Base-by-base conservation (phyloP, 2,888 invertebrate genomes). In the Cataglyphis albicans region DNA sequence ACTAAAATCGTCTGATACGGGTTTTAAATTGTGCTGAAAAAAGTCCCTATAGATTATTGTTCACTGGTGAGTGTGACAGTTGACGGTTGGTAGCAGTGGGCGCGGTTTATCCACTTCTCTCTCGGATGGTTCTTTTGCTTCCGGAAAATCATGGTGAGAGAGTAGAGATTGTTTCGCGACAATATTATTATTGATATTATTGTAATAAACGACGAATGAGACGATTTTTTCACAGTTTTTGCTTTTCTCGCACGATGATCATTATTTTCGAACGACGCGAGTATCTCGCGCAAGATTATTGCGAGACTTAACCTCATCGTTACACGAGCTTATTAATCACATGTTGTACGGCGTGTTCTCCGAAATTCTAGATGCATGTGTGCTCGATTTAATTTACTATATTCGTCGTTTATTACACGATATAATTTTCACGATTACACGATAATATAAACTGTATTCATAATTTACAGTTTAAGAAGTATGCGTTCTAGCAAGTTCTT, bases 101-200 rank as follows among this genome's bases (percentile, higher is more conserved):
- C 10, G 29, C 21, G 0, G 10, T 74, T 81, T n/a, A 70, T 85
- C 65, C 84, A 81, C 72, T 85, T 85, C 35, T 75, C 65, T 15
- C 32, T 65, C 32, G 83, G 87, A 75, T 75, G 86, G 90, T 82
- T 89, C 92, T 92, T 92, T 92, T 84, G 86, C 87, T 92, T 92
- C 92, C 92, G 92, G 91, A 89, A 80, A 78, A 92, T 74, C 92
- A 93, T 93, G 93, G 93, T 93, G 85, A 93, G 93, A 89, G 85
- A 76, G 76, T 67, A 84, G 72, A 64, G 25, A 38, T 84, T 83
- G 80, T 74, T 57, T 82, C 65, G 81, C 81, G 55, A 38, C 76
- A 73, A 80, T 52, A 10, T 86, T 73, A 90, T 89, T 41, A 25
- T 41, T 61, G 41, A 25, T 68, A 82, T 87, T 81, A 74, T 76